phyloP scores from a whole-genome alignment of 1,140 invertebrate genomes.

The Hycleus phaleratus region DNA sequence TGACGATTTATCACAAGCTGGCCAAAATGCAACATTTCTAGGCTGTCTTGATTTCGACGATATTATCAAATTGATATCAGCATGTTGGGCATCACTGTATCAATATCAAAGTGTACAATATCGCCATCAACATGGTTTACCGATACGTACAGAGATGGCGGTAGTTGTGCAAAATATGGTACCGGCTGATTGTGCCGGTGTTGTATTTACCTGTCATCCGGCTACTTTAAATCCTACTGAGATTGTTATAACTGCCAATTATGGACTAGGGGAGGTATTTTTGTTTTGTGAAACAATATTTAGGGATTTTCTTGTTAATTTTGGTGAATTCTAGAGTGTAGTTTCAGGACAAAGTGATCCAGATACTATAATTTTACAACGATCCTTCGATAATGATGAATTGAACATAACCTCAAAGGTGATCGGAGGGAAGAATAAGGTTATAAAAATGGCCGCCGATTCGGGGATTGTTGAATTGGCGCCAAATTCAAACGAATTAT shows the following conservation, averaged over 20 bases:
- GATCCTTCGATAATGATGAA: conserved; percentile 41
- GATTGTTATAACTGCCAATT: conserved; percentile 70
- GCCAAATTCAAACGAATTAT: conserved; percentile 33
- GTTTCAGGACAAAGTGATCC: conserved; percentile 68
- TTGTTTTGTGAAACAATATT: not conserved
- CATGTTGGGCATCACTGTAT: conserved; percentile 77
- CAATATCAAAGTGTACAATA: conserved; percentile 68
- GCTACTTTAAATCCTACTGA: conserved; percentile 55
- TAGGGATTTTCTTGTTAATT: not conserved
- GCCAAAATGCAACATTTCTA: conserved; percentile 73
- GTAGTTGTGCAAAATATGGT: conserved; percentile 80
- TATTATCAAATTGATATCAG: conserved; percentile 51
- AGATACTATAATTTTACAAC: conserved; percentile 58
- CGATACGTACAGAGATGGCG: conserved; percentile 57
- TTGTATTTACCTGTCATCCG: conserved; percentile 74
- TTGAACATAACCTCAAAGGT: conserved; percentile 44
- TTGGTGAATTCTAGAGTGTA: conserved; percentile 52
- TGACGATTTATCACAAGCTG: conserved; percentile 69
- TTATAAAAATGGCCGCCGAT: conserved; percentile 42
- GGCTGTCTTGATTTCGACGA: conserved; percentile 50
- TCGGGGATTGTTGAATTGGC: conserved; percentile 30
- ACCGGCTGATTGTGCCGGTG: conserved; percentile 60
- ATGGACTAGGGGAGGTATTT: conserved; percentile 68
- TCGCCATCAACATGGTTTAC: conserved; percentile 59
- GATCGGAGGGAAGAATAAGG: conserved; percentile 51